Conservation (phyloP, 2,113 vertebrate genomes). For the Pongo pygmaeus region DNA sequence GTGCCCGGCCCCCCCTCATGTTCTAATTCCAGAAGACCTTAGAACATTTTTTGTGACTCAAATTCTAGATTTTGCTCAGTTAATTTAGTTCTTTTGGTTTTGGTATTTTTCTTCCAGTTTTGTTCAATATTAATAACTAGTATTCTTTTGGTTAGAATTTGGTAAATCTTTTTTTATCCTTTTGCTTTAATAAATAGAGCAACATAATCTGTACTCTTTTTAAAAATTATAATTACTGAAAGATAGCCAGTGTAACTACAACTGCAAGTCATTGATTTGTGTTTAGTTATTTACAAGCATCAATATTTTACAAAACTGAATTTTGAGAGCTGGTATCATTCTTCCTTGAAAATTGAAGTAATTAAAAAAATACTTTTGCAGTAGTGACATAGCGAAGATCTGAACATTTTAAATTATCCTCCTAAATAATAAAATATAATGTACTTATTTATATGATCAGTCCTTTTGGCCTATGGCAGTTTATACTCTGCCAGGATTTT, state of each 20-base stretch:
- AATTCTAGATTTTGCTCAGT: background rate
- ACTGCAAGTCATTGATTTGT: background rate
- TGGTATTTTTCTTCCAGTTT: background rate
- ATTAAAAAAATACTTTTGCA: background rate
- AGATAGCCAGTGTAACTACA: background rate
- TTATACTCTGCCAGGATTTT: background rate
- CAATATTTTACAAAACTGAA: background rate
- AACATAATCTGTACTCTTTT: background rate
- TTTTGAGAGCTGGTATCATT: background rate
- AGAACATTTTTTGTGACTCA: background rate
- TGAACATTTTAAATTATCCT: background rate
- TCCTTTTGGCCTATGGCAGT: background rate
- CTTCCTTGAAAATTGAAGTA: background rate
- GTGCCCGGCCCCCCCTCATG: background rate
- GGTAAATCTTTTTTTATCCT: background rate
- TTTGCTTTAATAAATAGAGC: background rate
- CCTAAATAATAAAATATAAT: background rate
- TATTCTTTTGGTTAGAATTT: constrained; percentile 9
- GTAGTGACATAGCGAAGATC: background rate
- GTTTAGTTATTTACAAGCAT: background rate
- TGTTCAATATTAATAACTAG: background rate
- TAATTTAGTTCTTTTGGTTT: background rate
- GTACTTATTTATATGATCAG: background rate
- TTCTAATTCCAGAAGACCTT: background rate
- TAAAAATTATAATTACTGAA: background rate